phyloP scores from a whole-genome alignment of 2,888 invertebrate genomes.

The Caenorhabditis becei region DNA sequence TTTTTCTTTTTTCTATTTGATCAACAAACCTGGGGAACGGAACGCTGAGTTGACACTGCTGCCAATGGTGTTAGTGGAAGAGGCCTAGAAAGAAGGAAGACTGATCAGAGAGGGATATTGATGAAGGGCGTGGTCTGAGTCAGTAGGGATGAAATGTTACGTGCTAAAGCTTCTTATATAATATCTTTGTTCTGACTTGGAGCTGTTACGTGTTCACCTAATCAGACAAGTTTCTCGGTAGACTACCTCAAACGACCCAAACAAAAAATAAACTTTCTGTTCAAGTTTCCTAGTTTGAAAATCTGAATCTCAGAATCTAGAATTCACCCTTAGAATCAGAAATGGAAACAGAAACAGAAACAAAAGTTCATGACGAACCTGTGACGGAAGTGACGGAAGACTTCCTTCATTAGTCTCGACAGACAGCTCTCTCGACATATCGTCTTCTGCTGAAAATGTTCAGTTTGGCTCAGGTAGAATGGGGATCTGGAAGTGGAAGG shows the following conservation, averaged over 20 bases:
- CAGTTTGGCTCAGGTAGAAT: neutral
- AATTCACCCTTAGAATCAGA: neutral
- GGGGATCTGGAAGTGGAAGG: neutral
- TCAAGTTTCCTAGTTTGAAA: neutral
- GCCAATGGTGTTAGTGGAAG: constrained; percentile 38
- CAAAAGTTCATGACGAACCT: constrained; percentile 36
- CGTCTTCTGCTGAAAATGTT: constrained; percentile 39
- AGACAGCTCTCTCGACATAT: constrained; percentile 38
- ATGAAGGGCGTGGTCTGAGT: constrained; percentile 28
- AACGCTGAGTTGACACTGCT: constrained; percentile 63
- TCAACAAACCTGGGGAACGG: constrained; percentile 58
- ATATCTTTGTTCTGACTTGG: neutral
- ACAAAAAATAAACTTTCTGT: constrained; percentile 9
- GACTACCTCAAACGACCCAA: neutral
- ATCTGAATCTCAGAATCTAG: neutral
- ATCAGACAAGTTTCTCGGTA: constrained; percentile 22
- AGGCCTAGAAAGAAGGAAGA: constrained; percentile 25
- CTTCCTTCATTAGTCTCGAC: constrained; percentile 51
- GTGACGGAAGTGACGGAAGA: constrained; percentile 47
- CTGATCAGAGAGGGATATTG: constrained; percentile 4
- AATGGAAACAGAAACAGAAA: neutral
- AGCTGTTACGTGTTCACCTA: constrained; percentile 11
- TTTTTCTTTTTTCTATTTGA: constrained; percentile 7
- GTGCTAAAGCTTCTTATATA: constrained; percentile 11
- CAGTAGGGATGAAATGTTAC: constrained; percentile 6